These are phyloP conservation scores for Anser brachyrhynchus DNA, from an alignment of 2,113 vertebrate genomes.

Conservation along the genomic window DNA sequence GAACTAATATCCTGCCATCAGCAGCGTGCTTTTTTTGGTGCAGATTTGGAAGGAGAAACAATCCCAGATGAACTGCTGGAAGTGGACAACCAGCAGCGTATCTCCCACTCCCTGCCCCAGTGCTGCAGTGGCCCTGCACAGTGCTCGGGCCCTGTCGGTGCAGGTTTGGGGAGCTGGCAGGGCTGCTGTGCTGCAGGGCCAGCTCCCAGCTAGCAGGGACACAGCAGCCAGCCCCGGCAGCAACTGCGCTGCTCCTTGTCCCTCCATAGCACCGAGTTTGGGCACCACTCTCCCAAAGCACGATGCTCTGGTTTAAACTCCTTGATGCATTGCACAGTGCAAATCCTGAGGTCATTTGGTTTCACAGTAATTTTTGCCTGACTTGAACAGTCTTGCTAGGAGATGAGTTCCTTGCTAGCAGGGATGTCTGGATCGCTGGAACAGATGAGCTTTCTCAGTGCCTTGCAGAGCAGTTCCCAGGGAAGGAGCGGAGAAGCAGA, in stretches of 20 bases:
- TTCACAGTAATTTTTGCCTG: neutral
- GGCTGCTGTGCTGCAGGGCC: neutral
- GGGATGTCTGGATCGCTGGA: neutral
- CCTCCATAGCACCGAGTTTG: fast-evolving
- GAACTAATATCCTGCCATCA: slow-evolving; percentile 5
- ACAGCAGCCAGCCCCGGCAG: neutral
- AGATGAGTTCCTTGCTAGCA: slow-evolving; percentile 3
- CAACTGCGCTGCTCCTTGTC: neutral
- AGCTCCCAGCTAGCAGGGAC: neutral
- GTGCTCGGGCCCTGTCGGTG: neutral
- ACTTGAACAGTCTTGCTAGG: neutral
- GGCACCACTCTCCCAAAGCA: neutral
- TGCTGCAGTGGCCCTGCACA: fast-evolving
- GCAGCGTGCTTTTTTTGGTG: neutral
- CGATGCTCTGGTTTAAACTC: neutral
- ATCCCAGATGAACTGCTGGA: neutral
- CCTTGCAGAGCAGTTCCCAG: neutral
- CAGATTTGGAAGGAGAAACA: neutral
- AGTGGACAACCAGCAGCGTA: neutral
- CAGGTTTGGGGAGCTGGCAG: neutral
- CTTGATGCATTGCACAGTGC: neutral
- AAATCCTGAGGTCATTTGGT: neutral
- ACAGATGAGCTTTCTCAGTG: neutral
- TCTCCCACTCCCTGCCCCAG: neutral
- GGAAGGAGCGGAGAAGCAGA: neutral